Conservation (phyloP, 1,140 invertebrate species). For the Zeugodacus cucurbitae region DNA sequence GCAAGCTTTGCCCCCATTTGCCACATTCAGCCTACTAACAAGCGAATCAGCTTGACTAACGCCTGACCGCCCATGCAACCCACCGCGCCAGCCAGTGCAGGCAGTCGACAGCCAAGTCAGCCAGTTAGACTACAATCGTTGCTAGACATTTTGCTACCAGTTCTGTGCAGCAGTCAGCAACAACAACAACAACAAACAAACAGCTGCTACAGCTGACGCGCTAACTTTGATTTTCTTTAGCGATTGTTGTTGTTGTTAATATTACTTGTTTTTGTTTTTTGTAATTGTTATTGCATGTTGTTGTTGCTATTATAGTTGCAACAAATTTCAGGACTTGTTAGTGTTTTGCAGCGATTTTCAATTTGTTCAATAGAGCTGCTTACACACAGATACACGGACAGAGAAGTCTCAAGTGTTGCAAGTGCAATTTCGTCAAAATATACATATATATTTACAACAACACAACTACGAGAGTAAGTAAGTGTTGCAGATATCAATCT, state of each 20-base stretch:
- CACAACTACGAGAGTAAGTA: not conserved
- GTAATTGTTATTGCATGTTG: not conserved
- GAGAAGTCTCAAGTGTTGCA: not conserved
- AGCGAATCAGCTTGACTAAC: constrained; percentile 1
- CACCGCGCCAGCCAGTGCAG: not conserved
- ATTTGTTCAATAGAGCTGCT: not conserved
- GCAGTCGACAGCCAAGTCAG: not conserved
- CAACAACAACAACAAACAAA: not conserved
- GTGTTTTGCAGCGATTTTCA: constrained; percentile 2
- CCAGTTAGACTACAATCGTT: constrained; percentile 14
- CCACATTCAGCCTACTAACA: constrained; percentile 13
- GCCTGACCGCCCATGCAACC: constrained; percentile 20
- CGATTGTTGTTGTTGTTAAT: not conserved
- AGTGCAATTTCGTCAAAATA: not conserved
- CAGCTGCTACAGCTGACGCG: not conserved
- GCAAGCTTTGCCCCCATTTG: constrained; percentile 12
- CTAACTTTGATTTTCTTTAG: not conserved
- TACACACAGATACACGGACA: not conserved
- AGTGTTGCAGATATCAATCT: no score
- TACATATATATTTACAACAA: not conserved
- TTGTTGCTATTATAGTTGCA: not conserved
- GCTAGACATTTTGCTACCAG: constrained; percentile 31
- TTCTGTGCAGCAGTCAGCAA: not conserved
- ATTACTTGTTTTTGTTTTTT: not conserved
- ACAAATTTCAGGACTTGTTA: not conserved